Percentiles rank a stretch among this genome's conserved stretches.
Evolutionary conservation across 2,797 vertebrate genomes (phyloP).

Genomic region (Sebastes flavidus): DNA sequence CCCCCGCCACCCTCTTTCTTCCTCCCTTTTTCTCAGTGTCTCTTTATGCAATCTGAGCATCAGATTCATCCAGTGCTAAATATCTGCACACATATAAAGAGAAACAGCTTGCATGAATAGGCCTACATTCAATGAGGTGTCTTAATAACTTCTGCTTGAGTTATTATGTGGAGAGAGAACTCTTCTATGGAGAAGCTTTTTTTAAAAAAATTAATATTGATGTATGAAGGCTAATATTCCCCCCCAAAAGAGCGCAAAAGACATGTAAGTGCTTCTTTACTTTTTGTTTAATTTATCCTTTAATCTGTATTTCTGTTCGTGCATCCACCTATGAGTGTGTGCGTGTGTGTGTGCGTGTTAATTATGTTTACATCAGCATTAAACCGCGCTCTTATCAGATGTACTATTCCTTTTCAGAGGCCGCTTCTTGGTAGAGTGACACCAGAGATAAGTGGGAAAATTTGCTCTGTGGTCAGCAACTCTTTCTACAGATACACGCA

Average conservation of each 20-base stretch:
- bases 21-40: neutral
- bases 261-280: neutral
- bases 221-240: slow-evolving; percentile 4
- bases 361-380: slow-evolving; percentile 86
- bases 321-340: neutral
- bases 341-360: slow-evolving; percentile 47
- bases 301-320: neutral
- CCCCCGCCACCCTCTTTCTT: neutral
- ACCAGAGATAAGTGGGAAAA: slow-evolving; percentile 81
- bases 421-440: slow-evolving; percentile 81
- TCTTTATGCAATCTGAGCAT: slow-evolving; percentile 73
- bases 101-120: slow-evolving; percentile 44
- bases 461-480: slow-evolving; percentile 83
- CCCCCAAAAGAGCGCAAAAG: neutral
- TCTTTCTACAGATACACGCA: slow-evolving; percentile 59
- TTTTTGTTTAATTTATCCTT: slow-evolving; percentile 9
- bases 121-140: slow-evolving; percentile 48
- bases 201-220: slow-evolving; percentile 1
- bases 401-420: slow-evolving; percentile 69
- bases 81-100: slow-evolving; percentile 67
- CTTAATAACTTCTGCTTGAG: slow-evolving; percentile 54
- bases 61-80: slow-evolving; percentile 57
- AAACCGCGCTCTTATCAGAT: slow-evolving; percentile 81
- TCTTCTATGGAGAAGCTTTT: slow-evolving; percentile 27
- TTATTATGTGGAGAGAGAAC: slow-evolving; percentile 54